These are phyloP conservation scores for Steinernema khuongi DNA, from an alignment of 1,140 invertebrate genomes.

Conservation along the genomic window DNA sequence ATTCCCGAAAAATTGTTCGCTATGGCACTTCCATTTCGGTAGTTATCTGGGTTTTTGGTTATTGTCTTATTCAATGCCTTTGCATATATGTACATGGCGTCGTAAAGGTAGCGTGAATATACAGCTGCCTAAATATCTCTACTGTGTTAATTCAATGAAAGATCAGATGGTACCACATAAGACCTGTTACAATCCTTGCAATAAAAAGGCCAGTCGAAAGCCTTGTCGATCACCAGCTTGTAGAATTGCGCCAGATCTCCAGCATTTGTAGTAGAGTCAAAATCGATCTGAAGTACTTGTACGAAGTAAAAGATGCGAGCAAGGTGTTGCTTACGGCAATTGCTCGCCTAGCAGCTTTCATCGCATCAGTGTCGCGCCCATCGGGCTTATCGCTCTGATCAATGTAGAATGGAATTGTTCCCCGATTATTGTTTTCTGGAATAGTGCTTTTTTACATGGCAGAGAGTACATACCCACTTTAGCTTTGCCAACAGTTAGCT, in stretches of 20 bases:
- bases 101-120: background rate
- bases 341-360: background rate
- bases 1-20: background rate
- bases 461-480: too few relatives aligned
- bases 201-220: background rate
- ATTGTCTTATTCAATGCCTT: background rate
- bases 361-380: background rate
- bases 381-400: background rate
- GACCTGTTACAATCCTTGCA: background rate
- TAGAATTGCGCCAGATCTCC: background rate
- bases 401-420: slow-evolving; percentile 1
- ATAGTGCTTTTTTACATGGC: too few relatives aligned
- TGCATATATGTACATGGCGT: background rate
- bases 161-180: background rate
- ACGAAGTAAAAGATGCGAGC: background rate
- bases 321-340: background rate
- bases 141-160: too few relatives aligned
- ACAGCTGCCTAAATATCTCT: background rate
- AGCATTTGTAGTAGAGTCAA: background rate
- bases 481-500: too few relatives aligned
- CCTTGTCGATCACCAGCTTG: background rate
- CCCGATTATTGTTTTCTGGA: background rate
- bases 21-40: background rate
- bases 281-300: slow-evolving; percentile 1
- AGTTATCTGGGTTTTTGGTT: background rate